A percentile compares a stretch with the other conserved stretches of the same genome.
phyloP scores from a whole-genome alignment of 2,888 invertebrate genomes.

The Tachina lurida region DNA sequence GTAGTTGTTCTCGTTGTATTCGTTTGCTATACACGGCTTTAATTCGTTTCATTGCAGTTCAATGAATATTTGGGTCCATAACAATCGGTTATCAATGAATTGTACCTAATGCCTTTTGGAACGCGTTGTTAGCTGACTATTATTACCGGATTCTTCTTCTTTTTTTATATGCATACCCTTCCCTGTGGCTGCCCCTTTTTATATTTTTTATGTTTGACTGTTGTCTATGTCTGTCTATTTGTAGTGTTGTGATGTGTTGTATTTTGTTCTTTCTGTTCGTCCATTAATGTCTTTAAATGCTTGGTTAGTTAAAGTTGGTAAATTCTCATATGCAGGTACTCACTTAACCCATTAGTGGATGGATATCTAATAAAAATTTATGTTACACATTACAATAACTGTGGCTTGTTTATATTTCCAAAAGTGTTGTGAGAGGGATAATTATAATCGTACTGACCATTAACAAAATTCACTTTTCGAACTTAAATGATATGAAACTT shows the following conservation, averaged over 20 bases:
- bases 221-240: slow-evolving; percentile 17
- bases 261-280: slow-evolving; percentile 38
- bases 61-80: slow-evolving; percentile 81
- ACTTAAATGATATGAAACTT: not conserved
- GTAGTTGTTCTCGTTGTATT: not conserved
- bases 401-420: slow-evolving; percentile 21
- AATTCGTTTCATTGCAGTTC: slow-evolving; percentile 81
- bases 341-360: slow-evolving; percentile 66
- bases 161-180: not conserved
- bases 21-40: slow-evolving; percentile 72
- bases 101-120: slow-evolving; percentile 77
- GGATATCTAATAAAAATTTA: slow-evolving; percentile 58
- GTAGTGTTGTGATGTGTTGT: not conserved
- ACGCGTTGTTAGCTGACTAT: slow-evolving; percentile 64
- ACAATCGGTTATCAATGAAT: slow-evolving; percentile 80
- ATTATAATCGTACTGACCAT: slow-evolving; percentile 1
- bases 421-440: not conserved
- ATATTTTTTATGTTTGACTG: slow-evolving; percentile 11
- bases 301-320: slow-evolving; percentile 65
- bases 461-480: not conserved
- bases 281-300: slow-evolving; percentile 68
- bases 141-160: slow-evolving; percentile 33
- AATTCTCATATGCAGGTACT: slow-evolving; percentile 50
- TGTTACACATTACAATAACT: slow-evolving; percentile 41
- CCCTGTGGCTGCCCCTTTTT: slow-evolving; percentile 23